These are phyloP conservation scores for Elaphurus davidianus DNA, from an alignment of 2,113 vertebrate species.

Conservation along the genomic window DNA sequence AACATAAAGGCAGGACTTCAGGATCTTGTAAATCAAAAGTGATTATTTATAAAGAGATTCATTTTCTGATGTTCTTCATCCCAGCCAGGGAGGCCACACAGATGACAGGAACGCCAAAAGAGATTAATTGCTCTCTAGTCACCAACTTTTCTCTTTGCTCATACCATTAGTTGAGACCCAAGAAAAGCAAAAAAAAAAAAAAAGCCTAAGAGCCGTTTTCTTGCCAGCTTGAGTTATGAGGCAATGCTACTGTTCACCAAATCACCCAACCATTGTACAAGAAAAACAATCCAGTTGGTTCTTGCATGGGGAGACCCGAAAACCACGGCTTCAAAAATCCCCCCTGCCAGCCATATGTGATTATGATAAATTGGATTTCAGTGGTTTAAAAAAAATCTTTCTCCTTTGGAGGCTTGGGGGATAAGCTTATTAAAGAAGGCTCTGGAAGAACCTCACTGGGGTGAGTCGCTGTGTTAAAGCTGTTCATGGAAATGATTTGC, in stretches of 20 bases:
- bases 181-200: slow-evolving; percentile 46
- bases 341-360: slow-evolving; percentile 28
- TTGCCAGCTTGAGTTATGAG: slow-evolving; percentile 70
- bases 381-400: slow-evolving; percentile 28
- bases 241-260: slow-evolving; percentile 68
- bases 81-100: slow-evolving; percentile 47
- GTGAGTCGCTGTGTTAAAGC: background rate
- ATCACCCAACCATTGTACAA: slow-evolving; percentile 56
- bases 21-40: slow-evolving; percentile 65
- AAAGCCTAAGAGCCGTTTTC: slow-evolving; percentile 36
- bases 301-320: slow-evolving; percentile 56
- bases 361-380: slow-evolving; percentile 53
- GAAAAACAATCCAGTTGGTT: slow-evolving; percentile 57
- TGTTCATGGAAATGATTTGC: background rate
- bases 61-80: slow-evolving; percentile 63
- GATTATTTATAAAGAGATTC: slow-evolving; percentile 66
- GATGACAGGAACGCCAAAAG: slow-evolving; percentile 62
- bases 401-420: background rate
- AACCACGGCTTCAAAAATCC: slow-evolving; percentile 38
- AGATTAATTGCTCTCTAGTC: slow-evolving; percentile 65
- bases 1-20: slow-evolving; percentile 56
- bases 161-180: slow-evolving; percentile 58
- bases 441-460: background rate
- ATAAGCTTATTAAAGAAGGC: slow-evolving; percentile 34
- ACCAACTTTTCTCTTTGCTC: slow-evolving; percentile 67